These are phyloP conservation scores for Okamejei kenojei DNA, from an alignment of 2,797 vertebrate genomes.

Conservation along the genomic window DNA sequence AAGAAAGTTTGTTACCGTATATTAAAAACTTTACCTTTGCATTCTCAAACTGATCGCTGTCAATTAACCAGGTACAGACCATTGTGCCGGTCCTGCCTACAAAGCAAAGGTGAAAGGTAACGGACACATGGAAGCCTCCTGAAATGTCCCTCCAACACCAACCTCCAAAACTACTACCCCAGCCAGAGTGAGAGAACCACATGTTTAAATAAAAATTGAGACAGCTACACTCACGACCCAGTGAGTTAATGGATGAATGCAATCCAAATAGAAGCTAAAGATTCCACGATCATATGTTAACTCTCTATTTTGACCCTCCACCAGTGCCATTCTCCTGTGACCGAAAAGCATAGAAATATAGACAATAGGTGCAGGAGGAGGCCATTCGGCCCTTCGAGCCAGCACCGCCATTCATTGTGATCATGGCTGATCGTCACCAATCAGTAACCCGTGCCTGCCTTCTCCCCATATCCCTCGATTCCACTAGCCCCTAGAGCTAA, in stretches of 20 bases:
- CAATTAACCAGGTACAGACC: constrained; percentile 83
- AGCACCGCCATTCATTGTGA: too few species aligned
- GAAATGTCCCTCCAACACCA: neutral
- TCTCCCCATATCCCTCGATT: too few species aligned
- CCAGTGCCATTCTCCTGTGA: too few species aligned
- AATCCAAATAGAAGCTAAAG: neutral
- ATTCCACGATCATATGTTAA: neutral
- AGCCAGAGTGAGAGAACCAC: neutral
- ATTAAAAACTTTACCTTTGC: constrained; percentile 67
- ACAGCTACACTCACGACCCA: neutral
- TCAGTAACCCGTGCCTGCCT: too few species aligned
- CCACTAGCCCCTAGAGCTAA: too few species aligned
- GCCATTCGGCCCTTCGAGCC: too few species aligned
- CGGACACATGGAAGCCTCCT: too few species aligned
- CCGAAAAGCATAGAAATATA: too few species aligned
- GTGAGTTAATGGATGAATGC: neutral
- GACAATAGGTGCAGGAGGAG: too few species aligned
- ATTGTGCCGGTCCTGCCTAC: constrained; percentile 88
- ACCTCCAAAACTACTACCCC: neutral
- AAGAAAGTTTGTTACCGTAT: neutral
- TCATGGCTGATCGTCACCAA: too few species aligned
- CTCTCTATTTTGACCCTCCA: neutral
- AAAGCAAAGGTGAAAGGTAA: constrained; percentile 32
- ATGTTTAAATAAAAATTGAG: neutral
- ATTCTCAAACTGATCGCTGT: constrained; percentile 77